phyloP scores from a whole-genome alignment of 2,888 invertebrate genomes.

The Neelides folsomi region DNA sequence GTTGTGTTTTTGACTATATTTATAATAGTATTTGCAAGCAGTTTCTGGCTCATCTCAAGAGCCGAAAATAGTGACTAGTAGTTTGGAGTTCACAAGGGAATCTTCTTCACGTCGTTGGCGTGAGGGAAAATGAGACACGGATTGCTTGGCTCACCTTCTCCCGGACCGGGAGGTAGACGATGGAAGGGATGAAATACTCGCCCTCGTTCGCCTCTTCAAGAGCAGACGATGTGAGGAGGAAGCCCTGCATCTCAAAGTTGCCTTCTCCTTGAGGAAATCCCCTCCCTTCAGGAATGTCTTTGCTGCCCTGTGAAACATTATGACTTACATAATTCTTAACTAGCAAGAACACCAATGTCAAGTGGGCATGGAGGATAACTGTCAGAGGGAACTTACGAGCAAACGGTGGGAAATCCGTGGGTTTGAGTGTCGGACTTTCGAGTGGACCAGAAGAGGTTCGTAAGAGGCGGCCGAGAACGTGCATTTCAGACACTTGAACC shows the following conservation, averaged over 20 bases:
- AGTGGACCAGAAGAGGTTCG: slow-evolving; percentile 29
- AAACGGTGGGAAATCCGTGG: slow-evolving; percentile 11
- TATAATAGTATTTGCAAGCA: no score
- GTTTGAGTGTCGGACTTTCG: slow-evolving; percentile 27
- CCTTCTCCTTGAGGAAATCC: slow-evolving; percentile 37
- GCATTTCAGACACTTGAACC: slow-evolving; percentile 31
- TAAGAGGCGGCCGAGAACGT: slow-evolving; percentile 26
- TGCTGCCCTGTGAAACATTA: not conserved
- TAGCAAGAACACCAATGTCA: not conserved
- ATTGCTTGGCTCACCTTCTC: slow-evolving; percentile 71
- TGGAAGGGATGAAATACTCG: slow-evolving; percentile 67
- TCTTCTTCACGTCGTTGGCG: slow-evolving; percentile 50
- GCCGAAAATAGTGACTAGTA: not conserved
- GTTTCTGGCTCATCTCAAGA: no score
- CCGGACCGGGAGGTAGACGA: slow-evolving; percentile 86
- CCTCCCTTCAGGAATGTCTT: slow-evolving; percentile 35
- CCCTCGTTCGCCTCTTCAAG: slow-evolving; percentile 28
- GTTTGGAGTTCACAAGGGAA: not conserved
- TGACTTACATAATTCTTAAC: no score
- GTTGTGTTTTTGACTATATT: no score
- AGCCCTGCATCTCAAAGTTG: slow-evolving; percentile 78
- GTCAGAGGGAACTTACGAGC: slow-evolving; percentile 12
- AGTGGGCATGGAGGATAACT: slow-evolving; percentile 10
- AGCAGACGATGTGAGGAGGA: slow-evolving; percentile 47
- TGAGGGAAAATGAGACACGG: slow-evolving; percentile 82